phyloP scores from a whole-genome alignment of 2,113 vertebrate species.

The Crocuta crocuta region DNA sequence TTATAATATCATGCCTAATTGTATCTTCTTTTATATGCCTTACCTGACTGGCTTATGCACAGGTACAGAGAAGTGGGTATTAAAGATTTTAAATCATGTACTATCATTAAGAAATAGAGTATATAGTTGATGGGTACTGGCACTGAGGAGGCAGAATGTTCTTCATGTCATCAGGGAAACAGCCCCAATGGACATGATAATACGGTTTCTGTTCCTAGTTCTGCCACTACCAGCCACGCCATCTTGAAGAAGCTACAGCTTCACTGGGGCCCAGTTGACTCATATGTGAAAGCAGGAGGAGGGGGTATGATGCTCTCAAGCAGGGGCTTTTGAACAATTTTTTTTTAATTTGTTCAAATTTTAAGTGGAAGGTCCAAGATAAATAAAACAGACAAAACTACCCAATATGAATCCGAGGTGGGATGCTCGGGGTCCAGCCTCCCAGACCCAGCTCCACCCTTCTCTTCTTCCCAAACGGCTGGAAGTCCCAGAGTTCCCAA shows the following conservation, averaged over 20 bases:
- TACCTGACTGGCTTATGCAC: constrained; percentile 68
- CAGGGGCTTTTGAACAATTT: not conserved
- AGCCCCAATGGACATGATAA: not conserved
- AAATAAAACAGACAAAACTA: not conserved
- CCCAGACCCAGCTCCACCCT: not conserved
- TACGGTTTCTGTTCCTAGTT: not conserved
- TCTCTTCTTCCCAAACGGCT: not conserved
- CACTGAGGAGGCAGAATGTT: not conserved
- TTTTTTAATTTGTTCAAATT: not conserved
- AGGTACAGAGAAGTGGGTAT: constrained; percentile 64
- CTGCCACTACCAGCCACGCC: not conserved
- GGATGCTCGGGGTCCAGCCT: not conserved
- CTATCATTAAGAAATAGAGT: constrained; percentile 48
- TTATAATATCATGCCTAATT: constrained; percentile 71
- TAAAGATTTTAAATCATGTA: constrained; percentile 60
- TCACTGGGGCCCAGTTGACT: not conserved
- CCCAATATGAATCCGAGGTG: not conserved
- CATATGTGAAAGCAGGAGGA: not conserved
- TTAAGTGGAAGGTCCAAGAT: not conserved
- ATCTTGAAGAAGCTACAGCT: not conserved
- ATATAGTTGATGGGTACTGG: not conserved
- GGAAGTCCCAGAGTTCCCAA: not conserved
- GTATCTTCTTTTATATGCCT: constrained; percentile 70
- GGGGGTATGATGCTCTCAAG: not conserved
- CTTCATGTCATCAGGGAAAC: not conserved